phyloP scores from a whole-genome alignment of 2,888 invertebrate genomes.

The Clanis bilineata region DNA sequence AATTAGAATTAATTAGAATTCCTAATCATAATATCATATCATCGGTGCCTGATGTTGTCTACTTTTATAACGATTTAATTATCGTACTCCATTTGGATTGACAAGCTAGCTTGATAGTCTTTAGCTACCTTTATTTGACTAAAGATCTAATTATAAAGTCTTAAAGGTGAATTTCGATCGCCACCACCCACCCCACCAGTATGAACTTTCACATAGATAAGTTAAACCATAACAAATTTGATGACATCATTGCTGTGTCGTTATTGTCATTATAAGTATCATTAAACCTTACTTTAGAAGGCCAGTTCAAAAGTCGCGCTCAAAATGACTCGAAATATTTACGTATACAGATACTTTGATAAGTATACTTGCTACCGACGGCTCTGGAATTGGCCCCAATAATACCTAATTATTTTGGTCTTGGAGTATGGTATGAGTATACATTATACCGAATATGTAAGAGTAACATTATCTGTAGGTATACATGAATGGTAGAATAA shows the following conservation, averaged over 20 bases:
- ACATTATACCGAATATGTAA: slow-evolving; percentile 15
- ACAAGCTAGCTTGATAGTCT: background rate
- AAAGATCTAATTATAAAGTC: background rate
- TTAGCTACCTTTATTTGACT: background rate
- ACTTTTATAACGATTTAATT: background rate
- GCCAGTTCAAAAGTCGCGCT: slow-evolving; percentile 9
- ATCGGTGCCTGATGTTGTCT: background rate
- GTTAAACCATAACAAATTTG: slow-evolving; percentile 1
- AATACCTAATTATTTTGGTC: slow-evolving; percentile 52
- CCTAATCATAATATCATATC: background rate
- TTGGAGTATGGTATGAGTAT: slow-evolving; percentile 56
- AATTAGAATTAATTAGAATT: background rate
- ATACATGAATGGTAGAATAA: slow-evolving; percentile 67
- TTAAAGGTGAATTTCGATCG: background rate
- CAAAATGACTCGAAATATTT: background rate
- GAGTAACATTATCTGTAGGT: slow-evolving; percentile 53
- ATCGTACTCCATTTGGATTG: background rate
- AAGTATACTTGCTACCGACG: slow-evolving; percentile 6
- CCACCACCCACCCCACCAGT: background rate
- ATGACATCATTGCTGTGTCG: slow-evolving; percentile 30
- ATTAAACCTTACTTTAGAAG: background rate
- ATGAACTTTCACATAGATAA: background rate
- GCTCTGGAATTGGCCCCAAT: slow-evolving; percentile 20
- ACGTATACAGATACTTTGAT: slow-evolving; percentile 2
- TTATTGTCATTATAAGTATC: slow-evolving; percentile 46